A percentile compares a stretch with the other conserved stretches of the same genome.
Evolutionary conservation across 2,888 invertebrate species (phyloP).

Genomic region (Zeuzera pyrina): DNA sequence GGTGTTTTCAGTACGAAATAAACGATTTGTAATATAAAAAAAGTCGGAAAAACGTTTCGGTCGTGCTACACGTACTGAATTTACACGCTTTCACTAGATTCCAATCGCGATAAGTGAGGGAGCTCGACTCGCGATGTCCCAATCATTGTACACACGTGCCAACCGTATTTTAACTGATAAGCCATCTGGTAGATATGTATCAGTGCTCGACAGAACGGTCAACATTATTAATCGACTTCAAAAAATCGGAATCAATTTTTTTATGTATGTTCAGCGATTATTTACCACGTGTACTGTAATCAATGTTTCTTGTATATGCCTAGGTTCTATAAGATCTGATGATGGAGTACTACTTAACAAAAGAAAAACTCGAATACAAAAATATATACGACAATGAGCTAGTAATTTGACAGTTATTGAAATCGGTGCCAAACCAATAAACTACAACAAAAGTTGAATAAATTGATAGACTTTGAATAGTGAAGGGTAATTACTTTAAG

Average conservation of each 20-base stretch:
- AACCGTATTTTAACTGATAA: slow-evolving; percentile 18
- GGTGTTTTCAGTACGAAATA: slow-evolving; percentile 5
- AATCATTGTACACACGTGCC: slow-evolving; percentile 19
- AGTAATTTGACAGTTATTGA: too few species aligned
- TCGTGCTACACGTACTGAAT: slow-evolving; percentile 28
- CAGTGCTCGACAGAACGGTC: too few species aligned
- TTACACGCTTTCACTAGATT: slow-evolving; percentile 33
- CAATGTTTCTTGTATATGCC: too few species aligned
- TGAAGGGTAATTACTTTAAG: too few species aligned
- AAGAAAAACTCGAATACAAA: too few species aligned
- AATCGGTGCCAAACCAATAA: too few species aligned
- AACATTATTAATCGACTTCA: not conserved
- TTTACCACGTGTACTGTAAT: too few species aligned
- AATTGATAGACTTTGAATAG: too few species aligned
- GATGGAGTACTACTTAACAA: too few species aligned
- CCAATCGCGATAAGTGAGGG: slow-evolving; percentile 27
- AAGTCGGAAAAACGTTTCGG: slow-evolving; percentile 9
- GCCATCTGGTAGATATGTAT: not conserved
- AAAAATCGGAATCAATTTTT: not conserved
- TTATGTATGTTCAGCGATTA: not conserved
- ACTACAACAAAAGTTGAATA: too few species aligned
- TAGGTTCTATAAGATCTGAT: too few species aligned
- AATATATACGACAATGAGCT: too few species aligned
- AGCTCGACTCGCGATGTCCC: slow-evolving; percentile 12
- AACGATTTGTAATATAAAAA: slow-evolving; percentile 26